Base-by-base conservation (phyloP, 2,797 vertebrate species). In the Halcyon badia region DNA sequence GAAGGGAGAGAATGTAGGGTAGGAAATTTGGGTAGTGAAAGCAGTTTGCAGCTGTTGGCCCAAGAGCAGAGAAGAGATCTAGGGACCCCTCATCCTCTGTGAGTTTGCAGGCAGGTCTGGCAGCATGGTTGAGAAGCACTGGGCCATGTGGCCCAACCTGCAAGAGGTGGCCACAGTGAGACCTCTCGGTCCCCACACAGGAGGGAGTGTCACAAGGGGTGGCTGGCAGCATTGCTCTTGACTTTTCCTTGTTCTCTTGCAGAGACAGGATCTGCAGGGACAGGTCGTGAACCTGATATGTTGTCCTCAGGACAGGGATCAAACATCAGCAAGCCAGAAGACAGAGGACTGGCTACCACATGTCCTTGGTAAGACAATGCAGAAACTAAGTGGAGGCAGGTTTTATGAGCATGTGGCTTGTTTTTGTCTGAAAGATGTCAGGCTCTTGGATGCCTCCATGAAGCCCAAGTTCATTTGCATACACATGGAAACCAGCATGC, bases 201-300 rank as follows among this genome's bases (percentile, higher is more conserved):
- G 13, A 78, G 5, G 48, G 5, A 30, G 8, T 17, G 14, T 56
- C 41, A 25, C 49, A 18, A n/a, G 9, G 41, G 1, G 10, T 48
- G 8, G 21, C 13, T 57, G 58, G 42, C 54, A 62, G 12, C 2
- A 0, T 37, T 52, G 42, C 16, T 48, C 39, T 57, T 48, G n/a
- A 17, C 31, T 71, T 54, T 80, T 56, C 68, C 54, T 44, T 41
- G 6, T 30, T 31, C 24, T 69, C 5, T 2, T 14, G 51, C 49
- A 65, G 25, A 30, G 33, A 7, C 8, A 30, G 26, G 18, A 12
- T 10, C 15, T 31, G 11, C 6, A 79, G 68, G 31, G 61, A 41
- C 2, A 30, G 26, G 25, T 14, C 14, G 18, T 1, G 10, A 71
- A 15, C 14, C 9, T 60, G 25, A 22, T 15, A 2, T 3, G 2